Evolutionary conservation across 2,888 invertebrate genomes (phyloP), one percentile per base, ranked within the genome.

Genomic region (Venusia cambrica): DNA sequence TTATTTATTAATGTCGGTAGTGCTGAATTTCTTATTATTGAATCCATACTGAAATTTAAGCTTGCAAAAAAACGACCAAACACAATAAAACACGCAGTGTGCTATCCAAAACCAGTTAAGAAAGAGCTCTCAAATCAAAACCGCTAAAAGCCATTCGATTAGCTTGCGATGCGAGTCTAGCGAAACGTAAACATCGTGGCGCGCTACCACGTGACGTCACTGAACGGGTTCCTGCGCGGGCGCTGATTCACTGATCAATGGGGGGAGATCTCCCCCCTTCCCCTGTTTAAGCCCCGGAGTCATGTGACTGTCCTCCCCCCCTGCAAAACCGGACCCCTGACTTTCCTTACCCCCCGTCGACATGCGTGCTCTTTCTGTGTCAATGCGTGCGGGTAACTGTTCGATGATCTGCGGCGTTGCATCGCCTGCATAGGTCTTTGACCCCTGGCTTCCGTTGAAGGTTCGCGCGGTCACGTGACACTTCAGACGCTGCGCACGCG

Each of bases 251-350:
- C 34, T 38, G 36, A 48, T 58, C 54, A 60, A 62, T 63, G 67
- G 45, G 51, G 36, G 40, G 34, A 27, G 29, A 36, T 16, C 32
- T 13, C 32, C 32, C 26, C 38, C 29, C 33, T 18, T 13, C 32
- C 17, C 22, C 32, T 20, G n/a, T n/a, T n/a, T n/a, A n/a, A n/a
- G n/a, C 45, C 48, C 45, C 57, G 45, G 32, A 54, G 57, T 66
- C 68, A 68, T 65, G 63, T 70, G 66, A 69, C 57, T 34, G 18
- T 37, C 17, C 47, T 49, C 30, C 46, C 37, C 36, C 36, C 48
- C 48, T 38, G 45, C 22, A 21, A 44, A 51, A 49, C 51, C 44
- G 45, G 52, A n/a, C n/a, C 38, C 43, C 45, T 46, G 46, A 54
- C 53, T 53, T 48, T 47, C 47, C 56, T 50, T 44, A 50, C 40